phyloP scores from a whole-genome alignment of 2,888 invertebrate genomes.

The Rapana venosa region DNA sequence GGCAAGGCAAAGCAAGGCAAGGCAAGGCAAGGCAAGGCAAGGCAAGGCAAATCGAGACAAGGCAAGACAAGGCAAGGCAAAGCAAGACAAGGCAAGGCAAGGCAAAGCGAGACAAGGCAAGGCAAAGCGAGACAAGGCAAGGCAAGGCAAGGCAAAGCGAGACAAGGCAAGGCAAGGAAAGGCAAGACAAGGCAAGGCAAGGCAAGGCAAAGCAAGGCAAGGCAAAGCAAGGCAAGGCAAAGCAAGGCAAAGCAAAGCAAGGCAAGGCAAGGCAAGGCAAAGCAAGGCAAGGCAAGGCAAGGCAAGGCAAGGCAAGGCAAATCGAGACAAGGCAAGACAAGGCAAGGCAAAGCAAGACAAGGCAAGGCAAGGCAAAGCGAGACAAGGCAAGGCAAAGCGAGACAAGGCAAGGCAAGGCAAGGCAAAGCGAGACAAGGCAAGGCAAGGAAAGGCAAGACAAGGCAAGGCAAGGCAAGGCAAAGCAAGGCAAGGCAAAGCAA shows the following conservation, averaged over 20 bases:
- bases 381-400: not conserved
- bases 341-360: not conserved
- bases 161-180: not conserved
- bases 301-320: not conserved
- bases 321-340: not conserved
- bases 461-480: not conserved
- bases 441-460: not conserved
- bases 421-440: not conserved
- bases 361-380: not conserved
- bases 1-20: not conserved
- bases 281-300: not conserved
- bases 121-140: not conserved
- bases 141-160: not conserved
- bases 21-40: not conserved
- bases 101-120: not conserved
- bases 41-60: not conserved
- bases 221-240: not conserved
- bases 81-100: not conserved
- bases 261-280: not conserved
- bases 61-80: not conserved
- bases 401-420: not conserved
- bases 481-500: not conserved
- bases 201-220: not conserved
- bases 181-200: too few species aligned
- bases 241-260: not conserved